Evolutionary conservation across 2,797 vertebrate species (phyloP).

Genomic region (Coilia nasus): DNA sequence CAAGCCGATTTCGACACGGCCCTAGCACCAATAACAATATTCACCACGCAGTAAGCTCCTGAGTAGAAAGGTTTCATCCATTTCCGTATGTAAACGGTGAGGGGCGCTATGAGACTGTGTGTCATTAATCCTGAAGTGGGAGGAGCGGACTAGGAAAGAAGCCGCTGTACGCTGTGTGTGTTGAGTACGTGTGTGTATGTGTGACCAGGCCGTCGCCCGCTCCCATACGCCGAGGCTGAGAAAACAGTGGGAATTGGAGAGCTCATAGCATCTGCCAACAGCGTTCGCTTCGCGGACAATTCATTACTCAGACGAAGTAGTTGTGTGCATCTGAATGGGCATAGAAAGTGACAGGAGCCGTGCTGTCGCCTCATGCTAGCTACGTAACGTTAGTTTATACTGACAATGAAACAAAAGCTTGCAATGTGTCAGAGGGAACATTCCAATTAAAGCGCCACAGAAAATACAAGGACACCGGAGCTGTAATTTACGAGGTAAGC

Average conservation of each 20-base stretch:
- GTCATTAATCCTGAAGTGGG: background rate
- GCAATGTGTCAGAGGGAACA: slow-evolving; percentile 19
- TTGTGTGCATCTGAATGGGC: slow-evolving; percentile 24
- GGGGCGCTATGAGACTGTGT: slow-evolving; percentile 20
- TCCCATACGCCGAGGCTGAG: slow-evolving; percentile 31
- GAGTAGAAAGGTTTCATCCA: background rate
- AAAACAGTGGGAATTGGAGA: slow-evolving; percentile 35
- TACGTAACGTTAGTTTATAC: background rate
- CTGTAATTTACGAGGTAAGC: slow-evolving; percentile 39
- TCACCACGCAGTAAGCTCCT: background rate
- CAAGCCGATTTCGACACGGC: no score
- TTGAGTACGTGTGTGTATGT: background rate
- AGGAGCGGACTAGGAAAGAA: slow-evolving; percentile 21
- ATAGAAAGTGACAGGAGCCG: slow-evolving; percentile 13
- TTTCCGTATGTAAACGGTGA: background rate
- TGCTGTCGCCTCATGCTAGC: slow-evolving; percentile 16
- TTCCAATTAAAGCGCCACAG: slow-evolving; percentile 28
- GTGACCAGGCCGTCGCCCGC: slow-evolving; percentile 31
- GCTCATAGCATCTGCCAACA: slow-evolving; percentile 26
- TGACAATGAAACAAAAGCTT: slow-evolving; percentile 33
- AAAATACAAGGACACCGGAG: slow-evolving; percentile 32
- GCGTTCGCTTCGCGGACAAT: slow-evolving; percentile 24
- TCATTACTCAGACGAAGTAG: slow-evolving; percentile 24
- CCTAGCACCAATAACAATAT: no score
- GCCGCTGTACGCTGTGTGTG: slow-evolving; percentile 22